Conservation (phyloP, 2,888 invertebrate genomes). For the Trachelus tabidus region DNA sequence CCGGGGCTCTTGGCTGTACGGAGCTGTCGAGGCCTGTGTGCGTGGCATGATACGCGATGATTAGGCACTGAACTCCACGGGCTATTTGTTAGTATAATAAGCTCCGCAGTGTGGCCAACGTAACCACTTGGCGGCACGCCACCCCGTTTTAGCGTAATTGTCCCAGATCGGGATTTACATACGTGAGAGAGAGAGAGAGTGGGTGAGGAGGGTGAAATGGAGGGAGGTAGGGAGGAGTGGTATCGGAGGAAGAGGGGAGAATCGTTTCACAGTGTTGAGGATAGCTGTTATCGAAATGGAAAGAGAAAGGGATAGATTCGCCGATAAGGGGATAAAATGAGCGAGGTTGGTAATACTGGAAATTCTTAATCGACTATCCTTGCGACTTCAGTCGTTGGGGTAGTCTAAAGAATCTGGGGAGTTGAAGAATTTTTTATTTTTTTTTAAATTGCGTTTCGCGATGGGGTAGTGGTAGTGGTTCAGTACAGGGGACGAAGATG, state of each 20-base stretch:
- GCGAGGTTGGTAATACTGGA: neutral
- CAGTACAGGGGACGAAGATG: neutral
- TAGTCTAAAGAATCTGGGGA: no score
- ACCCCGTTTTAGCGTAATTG: conserved; percentile 65
- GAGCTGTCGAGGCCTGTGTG: conserved; percentile 26
- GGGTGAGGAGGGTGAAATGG: conserved; percentile 21
- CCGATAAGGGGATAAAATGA: neutral
- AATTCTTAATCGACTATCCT: neutral
- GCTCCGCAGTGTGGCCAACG: conserved; percentile 61
- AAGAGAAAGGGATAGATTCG: neutral
- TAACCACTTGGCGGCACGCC: conserved; percentile 65
- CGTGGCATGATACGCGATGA: conserved; percentile 65
- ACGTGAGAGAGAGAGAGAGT: conserved; percentile 26
- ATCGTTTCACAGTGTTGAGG: neutral
- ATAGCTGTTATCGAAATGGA: neutral
- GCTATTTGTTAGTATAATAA: conserved; percentile 67
- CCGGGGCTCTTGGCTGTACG: conserved; percentile 6
- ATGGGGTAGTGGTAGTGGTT: neutral
- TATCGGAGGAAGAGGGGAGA: conserved; percentile 5
- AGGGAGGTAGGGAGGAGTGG: conserved; percentile 25
- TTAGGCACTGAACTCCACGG: conserved; percentile 62
- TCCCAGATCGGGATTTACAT: conserved; percentile 64
- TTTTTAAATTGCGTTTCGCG: neutral
- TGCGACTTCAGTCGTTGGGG: neutral
- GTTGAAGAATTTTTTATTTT: neutral